Conservation (phyloP, 2,797 vertebrate species). For the Psittacula echo region DNA sequence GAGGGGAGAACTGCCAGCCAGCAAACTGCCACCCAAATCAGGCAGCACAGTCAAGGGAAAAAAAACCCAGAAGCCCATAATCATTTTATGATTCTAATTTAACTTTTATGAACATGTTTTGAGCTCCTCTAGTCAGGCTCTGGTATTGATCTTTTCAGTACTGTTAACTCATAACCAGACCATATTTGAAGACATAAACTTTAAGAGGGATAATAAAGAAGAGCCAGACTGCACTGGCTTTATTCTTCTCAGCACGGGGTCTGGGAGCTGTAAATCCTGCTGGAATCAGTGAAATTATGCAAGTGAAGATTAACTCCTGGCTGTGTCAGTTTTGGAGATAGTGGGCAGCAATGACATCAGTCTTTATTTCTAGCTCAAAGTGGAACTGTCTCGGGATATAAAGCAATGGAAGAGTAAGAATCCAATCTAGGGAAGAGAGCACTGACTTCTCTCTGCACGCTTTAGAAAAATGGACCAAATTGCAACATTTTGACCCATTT, state of each 20-base stretch:
- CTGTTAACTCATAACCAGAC: slow-evolving; percentile 80
- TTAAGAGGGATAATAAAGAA: slow-evolving; percentile 79
- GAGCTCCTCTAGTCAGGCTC: slow-evolving; percentile 67
- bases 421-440: background rate
- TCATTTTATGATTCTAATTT: slow-evolving; percentile 77
- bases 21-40: slow-evolving; percentile 38
- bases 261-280: slow-evolving; percentile 68
- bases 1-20: background rate
- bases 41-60: background rate
- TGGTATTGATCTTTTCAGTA: slow-evolving; percentile 77
- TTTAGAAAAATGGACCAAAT: background rate
- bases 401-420: background rate
- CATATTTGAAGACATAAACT: slow-evolving; percentile 81
- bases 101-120: slow-evolving; percentile 79
- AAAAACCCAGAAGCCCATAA: slow-evolving; percentile 46
- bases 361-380: slow-evolving; percentile 9
- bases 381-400: background rate
- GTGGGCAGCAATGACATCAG: background rate
- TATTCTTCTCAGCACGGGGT: slow-evolving; percentile 43
- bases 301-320: slow-evolving; percentile 41
- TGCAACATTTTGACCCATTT: background rate
- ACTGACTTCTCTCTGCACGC: background rate
- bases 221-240: slow-evolving; percentile 49
- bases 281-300: slow-evolving; percentile 57
- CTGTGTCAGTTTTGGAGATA: slow-evolving; percentile 10